These are phyloP conservation scores for Ophion slaviceki DNA, from an alignment of 2,888 invertebrate genomes.

Conservation along the genomic window DNA sequence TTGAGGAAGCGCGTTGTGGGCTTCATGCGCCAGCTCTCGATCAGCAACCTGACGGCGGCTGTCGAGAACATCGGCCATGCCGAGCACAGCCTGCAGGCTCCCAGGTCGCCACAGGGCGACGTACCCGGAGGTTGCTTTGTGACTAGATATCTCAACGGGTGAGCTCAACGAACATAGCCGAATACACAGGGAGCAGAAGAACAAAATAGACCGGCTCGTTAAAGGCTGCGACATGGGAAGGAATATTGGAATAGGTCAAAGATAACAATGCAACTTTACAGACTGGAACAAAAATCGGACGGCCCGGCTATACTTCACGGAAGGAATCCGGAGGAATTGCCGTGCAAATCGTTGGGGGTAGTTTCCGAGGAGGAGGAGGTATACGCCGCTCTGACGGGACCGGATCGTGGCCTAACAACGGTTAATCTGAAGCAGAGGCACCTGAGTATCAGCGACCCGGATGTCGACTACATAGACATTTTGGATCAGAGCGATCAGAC, in stretches of 20 bases:
- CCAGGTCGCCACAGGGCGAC: slow-evolving; percentile 83
- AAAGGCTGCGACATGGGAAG: too few species aligned
- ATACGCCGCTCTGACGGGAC: slow-evolving; percentile 91
- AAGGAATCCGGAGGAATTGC: slow-evolving; percentile 89
- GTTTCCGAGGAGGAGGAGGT: slow-evolving; percentile 85
- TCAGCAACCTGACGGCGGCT: slow-evolving; percentile 82
- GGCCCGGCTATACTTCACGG: slow-evolving; percentile 89
- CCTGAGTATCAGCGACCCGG: slow-evolving; percentile 87
- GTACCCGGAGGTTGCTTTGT: slow-evolving; percentile 86
- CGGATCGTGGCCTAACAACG: slow-evolving; percentile 91
- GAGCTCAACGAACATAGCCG: slow-evolving; percentile 73
- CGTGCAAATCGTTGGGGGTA: slow-evolving; percentile 85
- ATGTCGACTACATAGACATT: slow-evolving; percentile 90
- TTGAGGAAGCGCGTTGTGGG: slow-evolving; percentile 89
- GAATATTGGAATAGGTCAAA: too few species aligned
- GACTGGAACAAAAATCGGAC: slow-evolving; percentile 81
- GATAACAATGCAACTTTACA: slow-evolving; percentile 63
- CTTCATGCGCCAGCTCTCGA: slow-evolving; percentile 89
- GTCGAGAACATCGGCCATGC: slow-evolving; percentile 79
- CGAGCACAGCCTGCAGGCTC: slow-evolving; percentile 85
- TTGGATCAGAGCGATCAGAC: slow-evolving; percentile 82
- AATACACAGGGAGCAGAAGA: neutral
- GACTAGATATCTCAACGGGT: slow-evolving; percentile 89
- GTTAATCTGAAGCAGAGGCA: slow-evolving; percentile 88
- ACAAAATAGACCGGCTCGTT: too few species aligned